Evolutionary conservation across 1,140 invertebrate genomes (phyloP).

Genomic region (silkworm (Bombyx mori)): DNA sequence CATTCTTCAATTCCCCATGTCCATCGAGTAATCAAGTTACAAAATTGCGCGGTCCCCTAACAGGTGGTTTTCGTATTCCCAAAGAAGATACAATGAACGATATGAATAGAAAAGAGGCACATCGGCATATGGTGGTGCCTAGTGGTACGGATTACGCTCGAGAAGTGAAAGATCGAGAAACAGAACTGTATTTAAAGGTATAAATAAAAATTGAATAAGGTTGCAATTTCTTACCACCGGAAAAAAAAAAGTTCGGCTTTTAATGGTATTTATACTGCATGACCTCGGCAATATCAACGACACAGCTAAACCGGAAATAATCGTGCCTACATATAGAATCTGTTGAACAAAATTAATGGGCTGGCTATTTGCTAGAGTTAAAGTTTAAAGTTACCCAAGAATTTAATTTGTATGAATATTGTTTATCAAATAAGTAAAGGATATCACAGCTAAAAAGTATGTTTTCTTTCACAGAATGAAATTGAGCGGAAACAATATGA

Average conservation of each 20-base stretch:
- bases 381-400: no score
- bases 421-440: no score
- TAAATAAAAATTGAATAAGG: background rate
- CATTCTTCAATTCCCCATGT: constrained; percentile 44
- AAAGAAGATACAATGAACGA: constrained; percentile 37
- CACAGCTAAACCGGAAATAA: no score
- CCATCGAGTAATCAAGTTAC: constrained; percentile 31
- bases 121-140: constrained; percentile 35
- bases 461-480: constrained; percentile 34
- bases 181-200: constrained; percentile 46
- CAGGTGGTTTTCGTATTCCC: constrained; percentile 40
- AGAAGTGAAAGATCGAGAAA: constrained; percentile 43
- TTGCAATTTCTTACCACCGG: no score
- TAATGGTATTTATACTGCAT: no score
- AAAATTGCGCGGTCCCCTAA: constrained; percentile 45
- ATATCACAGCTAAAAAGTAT: background rate
- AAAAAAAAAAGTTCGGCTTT: no score
- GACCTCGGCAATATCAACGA: no score
- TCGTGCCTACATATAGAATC: no score
- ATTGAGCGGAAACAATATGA: constrained; percentile 28
- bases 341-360: no score
- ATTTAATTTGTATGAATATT: no score
- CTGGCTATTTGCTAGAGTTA: no score
- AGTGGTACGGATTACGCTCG: constrained; percentile 48
- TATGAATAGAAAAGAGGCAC: constrained; percentile 40